A percentile compares a stretch with the other conserved stretches of the same genome.
Evolutionary conservation across 2,113 vertebrate genomes (phyloP).

Genomic region (Calidris pygmaea): DNA sequence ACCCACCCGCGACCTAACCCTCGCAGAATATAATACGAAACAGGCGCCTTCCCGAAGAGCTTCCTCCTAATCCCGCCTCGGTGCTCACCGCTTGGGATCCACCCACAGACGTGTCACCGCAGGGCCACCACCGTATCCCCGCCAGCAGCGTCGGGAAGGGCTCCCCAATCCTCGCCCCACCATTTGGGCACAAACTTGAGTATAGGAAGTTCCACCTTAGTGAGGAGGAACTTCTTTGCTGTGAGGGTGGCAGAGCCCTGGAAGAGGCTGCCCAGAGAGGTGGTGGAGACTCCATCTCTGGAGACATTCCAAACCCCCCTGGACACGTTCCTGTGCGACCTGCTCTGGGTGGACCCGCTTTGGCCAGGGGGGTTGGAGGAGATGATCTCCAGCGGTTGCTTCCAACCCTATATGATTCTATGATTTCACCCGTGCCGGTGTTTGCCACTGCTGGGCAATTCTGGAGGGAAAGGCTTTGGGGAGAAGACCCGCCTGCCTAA

Average conservation of each 20-base stretch:
- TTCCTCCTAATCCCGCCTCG: background rate
- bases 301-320: too few species aligned
- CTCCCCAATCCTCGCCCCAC: background rate
- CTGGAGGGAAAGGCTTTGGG: background rate
- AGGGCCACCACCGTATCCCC: background rate
- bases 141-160: background rate
- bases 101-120: fast-evolving
- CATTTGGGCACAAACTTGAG: too few species aligned
- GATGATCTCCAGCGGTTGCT: too few species aligned
- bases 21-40: background rate
- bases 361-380: too few species aligned
- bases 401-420: too few species aligned
- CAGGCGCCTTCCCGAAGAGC: background rate
- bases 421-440: background rate
- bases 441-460: fast-evolving
- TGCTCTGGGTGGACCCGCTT: too few species aligned
- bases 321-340: too few species aligned
- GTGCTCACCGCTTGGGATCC: fast-evolving
- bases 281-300: too few species aligned
- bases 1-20: background rate
- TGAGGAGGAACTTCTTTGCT: too few species aligned
- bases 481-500: background rate
- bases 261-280: too few species aligned
- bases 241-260: too few species aligned
- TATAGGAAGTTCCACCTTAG: too few species aligned